Percentiles rank a stretch among this genome's conserved stretches.
These are phyloP conservation scores for Parasteatoda lunata DNA, from an alignment of 2,888 invertebrate species.

Conservation along the genomic window DNA sequence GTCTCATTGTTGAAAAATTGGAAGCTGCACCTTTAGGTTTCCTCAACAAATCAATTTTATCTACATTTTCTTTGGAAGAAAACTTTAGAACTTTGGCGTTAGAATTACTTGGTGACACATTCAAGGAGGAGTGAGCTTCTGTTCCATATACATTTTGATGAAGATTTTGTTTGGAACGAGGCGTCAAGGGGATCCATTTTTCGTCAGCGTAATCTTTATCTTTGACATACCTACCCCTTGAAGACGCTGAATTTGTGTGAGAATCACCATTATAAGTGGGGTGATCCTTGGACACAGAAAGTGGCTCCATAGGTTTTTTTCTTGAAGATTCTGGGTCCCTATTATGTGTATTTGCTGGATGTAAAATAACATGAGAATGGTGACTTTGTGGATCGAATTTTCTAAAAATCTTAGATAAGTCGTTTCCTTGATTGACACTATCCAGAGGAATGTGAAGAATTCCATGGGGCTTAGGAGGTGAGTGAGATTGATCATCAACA, in stretches of 20 bases:
- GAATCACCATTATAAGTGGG: not conserved
- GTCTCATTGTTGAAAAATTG: no score
- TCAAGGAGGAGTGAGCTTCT: not conserved
- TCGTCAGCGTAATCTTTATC: conserved; percentile 26
- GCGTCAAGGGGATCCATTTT: conserved; percentile 49
- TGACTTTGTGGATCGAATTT: conserved; percentile 3
- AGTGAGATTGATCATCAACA: not conserved
- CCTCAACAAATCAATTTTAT: not conserved
- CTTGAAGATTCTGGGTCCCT: not conserved
- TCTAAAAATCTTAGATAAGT: conserved; percentile 1
- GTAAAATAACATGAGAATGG: not conserved
- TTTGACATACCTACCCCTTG: not conserved
- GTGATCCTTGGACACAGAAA: not conserved
- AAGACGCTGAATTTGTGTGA: not conserved
- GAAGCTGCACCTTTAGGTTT: no score
- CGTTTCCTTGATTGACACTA: not conserved
- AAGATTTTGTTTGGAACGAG: conserved; percentile 3
- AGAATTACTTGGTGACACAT: not conserved
- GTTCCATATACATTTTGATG: not conserved
- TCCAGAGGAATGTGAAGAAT: conserved; percentile 29
- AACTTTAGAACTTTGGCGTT: not conserved
- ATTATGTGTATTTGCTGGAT: not conserved
- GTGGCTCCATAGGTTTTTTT: not conserved
- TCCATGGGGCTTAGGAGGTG: conserved; percentile 25
- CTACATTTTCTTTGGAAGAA: not conserved